These are phyloP conservation scores for Labeo calbasu DNA, from an alignment of 2,797 vertebrate species.

Conservation along the genomic window DNA sequence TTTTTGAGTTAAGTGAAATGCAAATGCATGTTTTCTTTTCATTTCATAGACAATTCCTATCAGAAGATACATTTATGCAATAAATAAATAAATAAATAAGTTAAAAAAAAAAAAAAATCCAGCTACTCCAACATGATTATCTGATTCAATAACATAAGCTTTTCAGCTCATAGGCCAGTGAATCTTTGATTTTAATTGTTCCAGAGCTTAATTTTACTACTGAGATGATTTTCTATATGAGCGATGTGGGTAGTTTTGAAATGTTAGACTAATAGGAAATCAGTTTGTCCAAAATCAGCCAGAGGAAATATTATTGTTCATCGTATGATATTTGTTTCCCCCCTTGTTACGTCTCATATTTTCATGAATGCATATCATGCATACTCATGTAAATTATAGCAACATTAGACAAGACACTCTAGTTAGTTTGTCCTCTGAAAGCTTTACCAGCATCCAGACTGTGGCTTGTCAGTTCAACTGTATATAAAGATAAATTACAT, in stretches of 20 bases:
- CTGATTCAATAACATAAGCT: neutral
- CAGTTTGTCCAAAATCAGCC: neutral
- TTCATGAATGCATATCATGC: neutral
- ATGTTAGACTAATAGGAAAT: neutral
- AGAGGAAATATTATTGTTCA: neutral
- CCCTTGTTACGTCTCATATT: neutral
- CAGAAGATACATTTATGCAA: neutral
- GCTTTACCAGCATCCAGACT: constrained; percentile 91
- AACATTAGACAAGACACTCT: neutral
- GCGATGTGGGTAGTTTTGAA: neutral
- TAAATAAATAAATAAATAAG: neutral
- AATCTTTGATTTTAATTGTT: neutral
- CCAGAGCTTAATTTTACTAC: neutral
- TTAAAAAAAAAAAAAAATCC: neutral
- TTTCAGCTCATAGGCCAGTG: neutral
- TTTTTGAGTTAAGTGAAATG: neutral
- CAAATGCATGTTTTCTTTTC: neutral
- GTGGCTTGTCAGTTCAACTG: constrained; percentile 91
- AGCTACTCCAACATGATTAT: neutral
- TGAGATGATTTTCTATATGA: neutral
- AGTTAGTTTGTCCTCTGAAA: constrained; percentile 58
- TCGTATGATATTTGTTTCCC: neutral
- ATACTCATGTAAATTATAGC: neutral
- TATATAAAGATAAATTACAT: constrained; percentile 99
- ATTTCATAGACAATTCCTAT: neutral